Base-by-base conservation (phyloP, 2,113 vertebrate species). In the Ptyas mucosa region DNA sequence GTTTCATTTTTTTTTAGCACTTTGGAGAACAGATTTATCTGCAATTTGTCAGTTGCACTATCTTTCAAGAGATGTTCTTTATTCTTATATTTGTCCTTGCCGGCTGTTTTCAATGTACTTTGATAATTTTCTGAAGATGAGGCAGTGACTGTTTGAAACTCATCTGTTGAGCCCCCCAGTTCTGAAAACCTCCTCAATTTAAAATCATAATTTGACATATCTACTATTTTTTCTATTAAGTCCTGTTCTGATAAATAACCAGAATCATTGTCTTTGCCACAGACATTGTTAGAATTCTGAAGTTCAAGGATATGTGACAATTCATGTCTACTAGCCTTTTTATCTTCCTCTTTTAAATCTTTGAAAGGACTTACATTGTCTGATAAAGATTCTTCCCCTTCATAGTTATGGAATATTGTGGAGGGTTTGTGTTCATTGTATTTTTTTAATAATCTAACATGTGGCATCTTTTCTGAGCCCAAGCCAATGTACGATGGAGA, bases 101-200 rank as follows among this genome's bases (percentile, higher is more conserved):
- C 94, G 58, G 94, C 92, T 86, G 61, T 85, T 57, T 95, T 94
- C 90, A 53, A 11, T 81, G 89, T 18, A 52, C 85, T 93, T 85
- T 97, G 89, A 92, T 92, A 12, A 87, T 96, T 95, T 95, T 95
- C 92, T 92, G 96, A 93, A 95, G 75, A 85, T 95, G 96, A 87
- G 93, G 93, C 29, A 23, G 92, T 92, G 3, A 85, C 54, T 88
- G 81, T 87, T 64, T 91, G 86, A 64, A 97, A 87, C 92, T 93
- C 94, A 29, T 75, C 90, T 64, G 95, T 91, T 86, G 95, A 95
- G 85, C 89, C 58, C 39, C 96, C 95, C 52, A 95, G 93, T 92
- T 97, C 96, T 85, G 91, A 94, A 95, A 93, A 95, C 93, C 94
- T 95, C 85, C 94, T 95, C 55, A 91, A 96, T 94, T 97, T 97